These are phyloP conservation scores for Lepidothrix coronata DNA, from an alignment of 2,113 vertebrate genomes.

Conservation along the genomic window DNA sequence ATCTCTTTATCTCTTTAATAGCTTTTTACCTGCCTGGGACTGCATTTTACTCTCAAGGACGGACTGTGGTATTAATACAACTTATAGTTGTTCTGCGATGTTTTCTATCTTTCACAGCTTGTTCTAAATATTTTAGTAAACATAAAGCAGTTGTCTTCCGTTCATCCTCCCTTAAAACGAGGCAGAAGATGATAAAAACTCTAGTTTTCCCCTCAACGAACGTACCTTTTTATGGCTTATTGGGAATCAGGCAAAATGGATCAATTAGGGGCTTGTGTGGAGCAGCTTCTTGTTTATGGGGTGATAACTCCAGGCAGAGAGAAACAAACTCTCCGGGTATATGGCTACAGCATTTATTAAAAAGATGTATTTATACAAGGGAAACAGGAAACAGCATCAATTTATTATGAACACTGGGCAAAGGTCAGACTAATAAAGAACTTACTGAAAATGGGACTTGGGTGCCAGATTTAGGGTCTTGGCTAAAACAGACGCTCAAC, in stretches of 20 bases:
- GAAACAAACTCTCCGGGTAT: neutral
- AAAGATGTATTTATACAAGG: neutral
- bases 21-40: neutral
- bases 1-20: constrained; percentile 49
- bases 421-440: constrained; percentile 4
- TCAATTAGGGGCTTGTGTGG: constrained; percentile 36
- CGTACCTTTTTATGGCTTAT: constrained; percentile 23
- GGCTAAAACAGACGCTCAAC: neutral
- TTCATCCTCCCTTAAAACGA: neutral
- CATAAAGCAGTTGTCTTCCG: neutral
- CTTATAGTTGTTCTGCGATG: neutral
- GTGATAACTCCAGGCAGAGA: constrained; percentile 8
- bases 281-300: constrained; percentile 46
- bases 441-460: neutral
- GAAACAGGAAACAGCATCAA: neutral
- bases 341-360: neutral
- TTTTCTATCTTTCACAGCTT: neutral
- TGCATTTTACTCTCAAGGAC: neutral
- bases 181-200: constrained; percentile 33
- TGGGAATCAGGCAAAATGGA: constrained; percentile 34
- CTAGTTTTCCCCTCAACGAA: neutral
- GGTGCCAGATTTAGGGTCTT: neutral
- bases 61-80: neutral
- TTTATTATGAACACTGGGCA: neutral
- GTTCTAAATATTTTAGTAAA: constrained; percentile 53